Percentiles rank a stretch among this genome's conserved stretches.
phyloP scores from a whole-genome alignment of 2,888 invertebrate species.

The Therioaphis trifolii region DNA sequence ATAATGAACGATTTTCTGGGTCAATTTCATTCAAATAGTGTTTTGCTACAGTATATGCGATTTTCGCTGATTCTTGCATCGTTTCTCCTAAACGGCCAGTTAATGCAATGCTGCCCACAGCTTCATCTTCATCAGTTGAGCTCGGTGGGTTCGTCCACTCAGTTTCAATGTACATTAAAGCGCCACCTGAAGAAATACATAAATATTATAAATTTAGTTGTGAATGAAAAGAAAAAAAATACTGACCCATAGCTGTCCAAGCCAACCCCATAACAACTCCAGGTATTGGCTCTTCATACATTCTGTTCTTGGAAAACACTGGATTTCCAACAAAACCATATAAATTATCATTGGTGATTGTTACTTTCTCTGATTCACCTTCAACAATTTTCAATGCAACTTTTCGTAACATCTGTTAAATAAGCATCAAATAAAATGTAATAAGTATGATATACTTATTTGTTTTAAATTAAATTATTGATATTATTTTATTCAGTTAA shows the following conservation, averaged over 20 bases:
- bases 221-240: background rate
- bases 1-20: conserved; percentile 81
- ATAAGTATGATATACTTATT: background rate
- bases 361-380: conserved; percentile 77
- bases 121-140: conserved; percentile 69
- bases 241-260: conserved; percentile 97
- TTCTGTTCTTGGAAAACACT: conserved; percentile 92
- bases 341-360: conserved; percentile 79
- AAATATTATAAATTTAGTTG: conserved; percentile 11
- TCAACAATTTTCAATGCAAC: conserved; percentile 94
- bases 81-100: conserved; percentile 99
- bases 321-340: conserved; percentile 94
- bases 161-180: conserved; percentile 96
- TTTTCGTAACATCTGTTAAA: conserved; percentile 71
- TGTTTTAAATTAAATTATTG: background rate
- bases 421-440: background rate
- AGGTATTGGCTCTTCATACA: conserved; percentile 93
- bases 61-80: conserved; percentile 97
- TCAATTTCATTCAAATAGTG: conserved; percentile 77
- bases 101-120: conserved; percentile 79
- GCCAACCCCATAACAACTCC: conserved; percentile 99
- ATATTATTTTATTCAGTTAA: background rate
- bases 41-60: conserved; percentile 94
- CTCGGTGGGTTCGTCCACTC: conserved; percentile 71
- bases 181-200: conserved; percentile 77